A percentile compares a stretch with the other conserved stretches of the same genome.
These are phyloP conservation scores for Dromiciops gliroides DNA, from an alignment of 2,113 vertebrate genomes.

Conservation along the genomic window DNA sequence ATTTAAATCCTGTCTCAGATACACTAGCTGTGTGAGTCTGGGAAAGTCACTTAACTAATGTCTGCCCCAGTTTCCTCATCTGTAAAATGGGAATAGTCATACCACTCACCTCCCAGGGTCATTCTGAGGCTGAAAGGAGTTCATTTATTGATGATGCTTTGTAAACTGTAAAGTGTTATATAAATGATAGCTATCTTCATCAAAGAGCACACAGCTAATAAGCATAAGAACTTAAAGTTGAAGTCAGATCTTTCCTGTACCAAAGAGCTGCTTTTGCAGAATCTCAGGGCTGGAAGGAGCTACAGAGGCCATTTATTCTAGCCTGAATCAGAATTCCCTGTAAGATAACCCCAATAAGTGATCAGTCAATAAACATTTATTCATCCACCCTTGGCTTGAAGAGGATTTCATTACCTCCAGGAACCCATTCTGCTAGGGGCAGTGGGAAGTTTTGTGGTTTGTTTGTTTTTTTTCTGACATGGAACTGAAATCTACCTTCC, in stretches of 20 bases:
- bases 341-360: slow-evolving; percentile 51
- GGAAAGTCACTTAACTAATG: neutral
- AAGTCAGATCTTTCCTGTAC: neutral
- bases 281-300: neutral
- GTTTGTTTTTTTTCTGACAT: slow-evolving; percentile 80
- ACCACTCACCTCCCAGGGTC: neutral
- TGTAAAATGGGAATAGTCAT: neutral
- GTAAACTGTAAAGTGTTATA: neutral
- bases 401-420: neutral
- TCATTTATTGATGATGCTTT: neutral
- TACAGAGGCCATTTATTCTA: neutral
- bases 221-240: neutral
- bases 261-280: neutral
- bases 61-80: neutral
- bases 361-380: slow-evolving; percentile 60
- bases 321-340: no score
- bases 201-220: neutral
- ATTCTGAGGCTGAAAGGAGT: neutral
- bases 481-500: slow-evolving; percentile 82
- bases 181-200: neutral
- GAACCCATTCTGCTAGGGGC: slow-evolving; percentile 84
- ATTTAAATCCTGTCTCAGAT: neutral
- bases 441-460: slow-evolving; percentile 86
- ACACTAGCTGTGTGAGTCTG: neutral
- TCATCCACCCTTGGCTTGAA: neutral